Evolutionary conservation across 2,113 vertebrate species (phyloP), one percentile per base, ranked within the genome.

Genomic region (Formicarius rufipectus): DNA sequence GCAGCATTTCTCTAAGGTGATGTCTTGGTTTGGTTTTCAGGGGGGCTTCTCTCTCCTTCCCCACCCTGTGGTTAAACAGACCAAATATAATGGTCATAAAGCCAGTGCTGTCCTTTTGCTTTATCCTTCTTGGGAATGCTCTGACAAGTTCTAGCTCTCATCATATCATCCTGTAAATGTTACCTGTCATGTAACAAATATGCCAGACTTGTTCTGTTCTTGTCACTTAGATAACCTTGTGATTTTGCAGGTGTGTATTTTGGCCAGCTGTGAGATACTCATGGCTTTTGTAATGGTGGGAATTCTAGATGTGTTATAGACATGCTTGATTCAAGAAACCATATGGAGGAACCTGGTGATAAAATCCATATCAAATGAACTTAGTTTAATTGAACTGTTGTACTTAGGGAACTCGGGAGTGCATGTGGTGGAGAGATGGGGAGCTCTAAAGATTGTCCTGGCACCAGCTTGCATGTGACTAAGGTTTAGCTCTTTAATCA

Each of bases 241-340:
- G 33, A 68, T 76, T 92, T 90, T 82, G 35, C 67, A 91, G 80
- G 71, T 92, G 71, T 92, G 30, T 87, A 14, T 74, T 92, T 95
- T 89, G 80, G 64, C 55, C 52, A 40, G 31, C 40, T 87, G 23
- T 89, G 76, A 89, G 33, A 55, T 75, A 30, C 67, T 78, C 52
- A 52, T 72, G 84, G 77, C 49, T 90, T 85, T 84, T 91, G 66
- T 91, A 71, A 76, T 20, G 62, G 27, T 82, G 66, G 66, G 49
- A 90, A 72, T 96, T 90, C 30, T 72, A 8, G 87, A 79, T 47
- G 56, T 75, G 27, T 50, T 71, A 35, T 25, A 84, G 47, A 59
- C 15, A 9, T 35, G 47, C 75, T 72, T 78, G 53, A 87, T 63
- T 35, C 42, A 16, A 42, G 45, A 71, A 89, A 63, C 28, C 50